Evolutionary conservation across 2,113 vertebrate species (phyloP).

Genomic region (Tetraodon nigroviridis): DNA sequence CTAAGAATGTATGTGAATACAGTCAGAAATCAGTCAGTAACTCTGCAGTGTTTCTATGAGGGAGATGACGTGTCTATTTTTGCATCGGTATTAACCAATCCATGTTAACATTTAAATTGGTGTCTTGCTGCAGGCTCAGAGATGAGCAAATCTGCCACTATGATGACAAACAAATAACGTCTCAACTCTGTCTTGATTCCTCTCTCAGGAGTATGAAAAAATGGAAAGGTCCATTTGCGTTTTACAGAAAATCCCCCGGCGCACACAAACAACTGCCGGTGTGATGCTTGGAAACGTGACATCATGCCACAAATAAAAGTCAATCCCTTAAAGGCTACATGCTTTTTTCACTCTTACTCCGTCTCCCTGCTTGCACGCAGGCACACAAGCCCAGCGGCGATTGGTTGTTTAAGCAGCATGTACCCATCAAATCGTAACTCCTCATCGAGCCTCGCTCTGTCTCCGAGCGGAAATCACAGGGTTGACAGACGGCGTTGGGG

Average conservation of each 20-base stretch:
- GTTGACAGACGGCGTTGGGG: constrained; percentile 56
- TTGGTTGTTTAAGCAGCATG: constrained; percentile 61
- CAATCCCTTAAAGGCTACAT: constrained; percentile 50
- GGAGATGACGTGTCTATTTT: constrained; percentile 36
- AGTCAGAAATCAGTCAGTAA: no score
- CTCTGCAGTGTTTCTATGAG: constrained; percentile 7
- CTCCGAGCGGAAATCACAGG: constrained; percentile 46
- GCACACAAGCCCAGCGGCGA: constrained; percentile 40
- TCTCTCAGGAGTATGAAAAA: constrained; percentile 11
- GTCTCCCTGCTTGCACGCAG: constrained; percentile 25
- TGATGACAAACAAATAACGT: constrained; percentile 53
- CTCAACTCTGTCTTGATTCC: constrained; percentile 25
- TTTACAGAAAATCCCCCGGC: constrained; percentile 43
- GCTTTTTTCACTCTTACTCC: constrained; percentile 17
- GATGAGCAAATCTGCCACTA: constrained; percentile 59
- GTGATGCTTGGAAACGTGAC: constrained; percentile 57
- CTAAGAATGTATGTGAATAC: no score
- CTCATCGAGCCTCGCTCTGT: constrained; percentile 25
- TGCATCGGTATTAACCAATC: constrained; percentile 27
- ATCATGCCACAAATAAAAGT: constrained; percentile 59
- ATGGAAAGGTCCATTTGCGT: constrained; percentile 49
- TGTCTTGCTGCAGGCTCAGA: constrained; percentile 35
- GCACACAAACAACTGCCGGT: constrained; percentile 34
- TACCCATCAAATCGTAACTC: constrained; percentile 59
- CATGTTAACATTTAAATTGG: constrained; percentile 63